Evolutionary conservation across 1,140 invertebrate genomes (phyloP).

Genomic region (Pogonomyrmex californicus): DNA sequence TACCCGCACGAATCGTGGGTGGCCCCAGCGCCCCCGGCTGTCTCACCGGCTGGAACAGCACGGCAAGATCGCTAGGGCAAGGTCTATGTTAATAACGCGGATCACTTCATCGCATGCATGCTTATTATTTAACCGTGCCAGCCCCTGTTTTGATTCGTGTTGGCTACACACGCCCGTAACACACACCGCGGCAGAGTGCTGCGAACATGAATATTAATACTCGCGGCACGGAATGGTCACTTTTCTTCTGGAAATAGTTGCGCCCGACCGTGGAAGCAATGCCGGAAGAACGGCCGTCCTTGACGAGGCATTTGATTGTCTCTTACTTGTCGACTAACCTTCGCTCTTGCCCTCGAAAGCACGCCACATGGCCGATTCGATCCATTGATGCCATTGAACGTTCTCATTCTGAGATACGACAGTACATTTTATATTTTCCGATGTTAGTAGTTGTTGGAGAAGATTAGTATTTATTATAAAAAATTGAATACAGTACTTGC

Average conservation of each 20-base stretch:
- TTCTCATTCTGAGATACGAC: neutral
- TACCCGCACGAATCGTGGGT: constrained; percentile 45
- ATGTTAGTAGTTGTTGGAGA: neutral
- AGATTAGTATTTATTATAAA: neutral
- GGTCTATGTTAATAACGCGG: constrained; percentile 86
- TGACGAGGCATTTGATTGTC: constrained; percentile 46
- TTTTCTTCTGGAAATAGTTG: constrained; percentile 77
- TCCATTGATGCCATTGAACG: constrained; percentile 20
- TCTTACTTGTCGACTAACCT: constrained; percentile 17
- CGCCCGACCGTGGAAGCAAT: constrained; percentile 25
- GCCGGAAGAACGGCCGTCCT: constrained; percentile 64
- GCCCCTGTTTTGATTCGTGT: constrained; percentile 77
- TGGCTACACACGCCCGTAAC: constrained; percentile 49
- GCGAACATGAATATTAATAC: constrained; percentile 81
- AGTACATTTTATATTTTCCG: neutral
- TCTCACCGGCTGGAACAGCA: constrained; percentile 63
- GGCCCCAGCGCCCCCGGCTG: constrained; percentile 62
- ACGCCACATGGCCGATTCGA: constrained; percentile 18
- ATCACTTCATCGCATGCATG: constrained; percentile 84
- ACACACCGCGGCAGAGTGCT: constrained; percentile 3
- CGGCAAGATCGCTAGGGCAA: constrained; percentile 78
- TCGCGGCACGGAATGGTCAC: constrained; percentile 68
- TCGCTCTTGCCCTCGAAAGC: constrained; percentile 30
- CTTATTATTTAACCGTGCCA: constrained; percentile 79
- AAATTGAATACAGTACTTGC: neutral